A percentile compares a stretch with the other conserved stretches of the same genome.
phyloP scores from a whole-genome alignment of 2,113 vertebrate species.

The Romanogobio albipinnatus region DNA sequence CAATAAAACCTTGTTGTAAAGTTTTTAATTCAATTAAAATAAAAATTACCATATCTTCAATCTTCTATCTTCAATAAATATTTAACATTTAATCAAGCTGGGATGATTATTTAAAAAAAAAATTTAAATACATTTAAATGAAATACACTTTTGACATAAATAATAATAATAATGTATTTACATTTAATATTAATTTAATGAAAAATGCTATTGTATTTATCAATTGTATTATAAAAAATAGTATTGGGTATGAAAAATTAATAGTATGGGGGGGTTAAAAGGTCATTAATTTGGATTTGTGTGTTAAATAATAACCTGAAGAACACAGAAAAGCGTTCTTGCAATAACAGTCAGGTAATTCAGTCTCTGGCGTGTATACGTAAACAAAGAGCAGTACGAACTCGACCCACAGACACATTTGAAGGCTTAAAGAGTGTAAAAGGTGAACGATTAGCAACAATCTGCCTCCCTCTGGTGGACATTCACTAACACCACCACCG shows the following conservation, averaged over 20 bases:
- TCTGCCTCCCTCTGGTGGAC: constrained; percentile 34
- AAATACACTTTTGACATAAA: neutral
- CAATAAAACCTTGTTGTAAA: too few relatives aligned
- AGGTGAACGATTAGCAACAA: neutral
- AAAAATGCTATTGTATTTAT: neutral
- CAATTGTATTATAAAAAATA: neutral
- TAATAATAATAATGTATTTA: too few relatives aligned
- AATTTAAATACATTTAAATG: neutral
- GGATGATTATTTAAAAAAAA: too few relatives aligned
- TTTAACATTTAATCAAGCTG: too few relatives aligned
- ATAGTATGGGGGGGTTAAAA: too few relatives aligned
- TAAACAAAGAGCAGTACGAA: neutral
- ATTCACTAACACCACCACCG: neutral
- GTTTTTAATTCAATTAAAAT: too few relatives aligned
- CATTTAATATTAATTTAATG: neutral
- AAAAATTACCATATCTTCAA: too few relatives aligned
- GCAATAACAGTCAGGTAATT: too few relatives aligned
- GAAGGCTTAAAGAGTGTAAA: neutral
- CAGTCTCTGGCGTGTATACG: neutral
- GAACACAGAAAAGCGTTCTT: neutral
- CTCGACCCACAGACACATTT: neutral
- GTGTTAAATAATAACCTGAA: too few relatives aligned
- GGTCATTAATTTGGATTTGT: too few relatives aligned
- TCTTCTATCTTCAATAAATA: too few relatives aligned
- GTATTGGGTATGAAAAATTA: too few relatives aligned